A percentile compares a stretch with the other conserved stretches of the same genome.
Conservation (phyloP, 2,797 vertebrate species). For the Geotrypetes seraphini region DNA sequence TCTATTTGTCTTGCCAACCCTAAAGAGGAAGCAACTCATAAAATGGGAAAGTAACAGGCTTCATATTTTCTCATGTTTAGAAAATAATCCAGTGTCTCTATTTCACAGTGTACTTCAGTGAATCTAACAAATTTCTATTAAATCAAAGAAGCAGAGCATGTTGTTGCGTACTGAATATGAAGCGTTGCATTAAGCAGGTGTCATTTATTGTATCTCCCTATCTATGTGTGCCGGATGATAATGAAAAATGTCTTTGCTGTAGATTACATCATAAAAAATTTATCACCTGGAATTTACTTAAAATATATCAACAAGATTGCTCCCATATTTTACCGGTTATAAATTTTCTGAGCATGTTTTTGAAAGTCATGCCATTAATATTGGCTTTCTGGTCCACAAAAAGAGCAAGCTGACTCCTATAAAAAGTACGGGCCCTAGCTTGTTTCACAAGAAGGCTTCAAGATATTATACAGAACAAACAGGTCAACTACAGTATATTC, state of each 20-base stretch:
- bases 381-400: no score
- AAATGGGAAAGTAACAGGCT: constrained; percentile 48
- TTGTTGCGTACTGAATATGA: constrained; percentile 6
- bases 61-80: constrained; percentile 44
- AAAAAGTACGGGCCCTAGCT: no score
- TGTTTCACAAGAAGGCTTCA: no score
- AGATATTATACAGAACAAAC: no score
- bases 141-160: constrained; percentile 20
- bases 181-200: constrained; percentile 10
- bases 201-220: background rate
- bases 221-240: background rate
- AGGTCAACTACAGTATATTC: no score
- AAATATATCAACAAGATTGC: constrained; percentile 3
- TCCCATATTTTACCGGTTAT: constrained; percentile 1
- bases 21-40: constrained; percentile 55
- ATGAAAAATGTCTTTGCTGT: background rate
- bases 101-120: constrained; percentile 14
- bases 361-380: background rate
- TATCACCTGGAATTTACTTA: background rate
- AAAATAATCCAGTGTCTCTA: constrained; percentile 25
- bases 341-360: background rate
- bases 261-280: background rate
- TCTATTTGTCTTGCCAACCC: constrained; percentile 68
- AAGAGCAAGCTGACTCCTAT: no score
- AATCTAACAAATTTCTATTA: constrained; percentile 33